Base-by-base conservation (phyloP, 1,140 invertebrate genomes). In the Araneus ventricosus region DNA sequence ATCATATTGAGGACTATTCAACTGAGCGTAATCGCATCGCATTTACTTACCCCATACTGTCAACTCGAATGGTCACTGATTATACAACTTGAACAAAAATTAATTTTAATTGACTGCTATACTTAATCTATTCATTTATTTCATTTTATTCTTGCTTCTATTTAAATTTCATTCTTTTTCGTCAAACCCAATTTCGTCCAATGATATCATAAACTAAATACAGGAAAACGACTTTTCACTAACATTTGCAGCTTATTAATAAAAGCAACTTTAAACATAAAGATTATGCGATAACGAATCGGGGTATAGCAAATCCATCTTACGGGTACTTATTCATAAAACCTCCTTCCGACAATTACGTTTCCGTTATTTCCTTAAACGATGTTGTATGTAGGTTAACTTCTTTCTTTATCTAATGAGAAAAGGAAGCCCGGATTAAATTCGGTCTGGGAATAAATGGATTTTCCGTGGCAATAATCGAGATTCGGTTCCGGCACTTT, bases 281-380 rank as follows among this genome's bases (percentile, higher is more conserved):
- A 27, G 27, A 75, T 75, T 22, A 75, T 75, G 30, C 5, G 4
- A 75, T 75, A 17, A 75, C 27, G 10, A 30, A 34, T 75, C 14
- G 27, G 14, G 30, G 27, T 75, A 20, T 5, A 17, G 30, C 30
- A 75, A 75, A 14, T 75, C 1, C 34, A 24, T n/a, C 17, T 75
- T 75, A 75, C 67, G 34, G 67, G 67, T 75, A 34, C 30, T 75
- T 34, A 75, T 75, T 75, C 67, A 20, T 75, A 34, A 70, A 27
- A 20, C 17, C 20, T 70, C 2, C 30, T 75, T 75, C 67, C 30
- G 30, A 75, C 10, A 20, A 34, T 75, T 37, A 37, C 27, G 30
- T 75, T 75, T 37, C 67, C 67, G 30, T 34, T 30, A 75, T 75
- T 75, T 75, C 67, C 67, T 22, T 30, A 27, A 30, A 34, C 4